These are phyloP conservation scores for Butastur rufipennis DNA, from an alignment of 2,113 vertebrate species.

Conservation along the genomic window DNA sequence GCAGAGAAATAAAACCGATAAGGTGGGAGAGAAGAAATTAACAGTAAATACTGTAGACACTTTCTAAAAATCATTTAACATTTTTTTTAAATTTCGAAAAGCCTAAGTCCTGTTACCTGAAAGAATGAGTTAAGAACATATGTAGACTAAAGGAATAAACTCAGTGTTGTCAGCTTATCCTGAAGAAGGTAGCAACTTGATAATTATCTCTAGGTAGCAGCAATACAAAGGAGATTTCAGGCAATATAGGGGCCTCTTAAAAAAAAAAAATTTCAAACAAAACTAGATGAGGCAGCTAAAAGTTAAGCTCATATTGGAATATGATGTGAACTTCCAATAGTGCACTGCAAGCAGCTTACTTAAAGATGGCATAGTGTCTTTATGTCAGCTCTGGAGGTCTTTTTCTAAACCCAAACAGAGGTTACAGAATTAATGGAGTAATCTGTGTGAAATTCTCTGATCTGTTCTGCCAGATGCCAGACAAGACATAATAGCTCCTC, in stretches of 20 bases:
- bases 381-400: background rate
- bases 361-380: background rate
- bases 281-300: background rate
- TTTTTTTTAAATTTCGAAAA: background rate
- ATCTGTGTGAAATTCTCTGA: background rate
- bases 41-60: background rate
- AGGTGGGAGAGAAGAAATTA: background rate
- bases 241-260: background rate
- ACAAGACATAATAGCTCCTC: background rate
- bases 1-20: background rate
- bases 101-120: background rate
- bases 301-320: background rate
- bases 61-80: background rate
- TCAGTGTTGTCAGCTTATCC: background rate
- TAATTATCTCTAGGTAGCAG: background rate
- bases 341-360: background rate
- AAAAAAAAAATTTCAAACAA: background rate
- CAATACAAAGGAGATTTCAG: background rate
- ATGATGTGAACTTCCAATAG: background rate
- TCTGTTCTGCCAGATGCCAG: slow-evolving; percentile 7
- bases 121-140: background rate
- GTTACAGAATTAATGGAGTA: background rate
- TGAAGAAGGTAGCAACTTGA: background rate
- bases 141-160: background rate
- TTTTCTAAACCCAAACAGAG: background rate